A percentile compares a stretch with the other conserved stretches of the same genome.
These are phyloP conservation scores for Apis florea DNA, from an alignment of 1,140 invertebrate species.

Conservation along the genomic window DNA sequence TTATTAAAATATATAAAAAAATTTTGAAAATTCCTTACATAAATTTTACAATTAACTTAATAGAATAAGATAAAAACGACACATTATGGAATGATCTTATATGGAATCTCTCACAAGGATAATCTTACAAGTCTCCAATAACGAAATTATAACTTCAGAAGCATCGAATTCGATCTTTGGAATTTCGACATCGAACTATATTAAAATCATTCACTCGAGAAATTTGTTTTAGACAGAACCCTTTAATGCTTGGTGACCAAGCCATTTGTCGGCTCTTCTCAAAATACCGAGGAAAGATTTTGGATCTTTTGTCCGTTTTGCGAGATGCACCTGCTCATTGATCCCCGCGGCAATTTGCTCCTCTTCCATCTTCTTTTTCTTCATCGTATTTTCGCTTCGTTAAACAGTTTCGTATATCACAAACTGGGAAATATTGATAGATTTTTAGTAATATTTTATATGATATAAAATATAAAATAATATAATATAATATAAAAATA, in stretches of 20 bases:
- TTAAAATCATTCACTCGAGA: slow-evolving; percentile 37
- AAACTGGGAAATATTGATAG: neutral
- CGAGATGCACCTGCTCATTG: slow-evolving; percentile 60
- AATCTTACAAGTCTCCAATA: neutral
- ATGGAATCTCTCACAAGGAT: neutral
- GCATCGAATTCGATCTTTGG: slow-evolving; percentile 42
- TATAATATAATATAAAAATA: too few species aligned
- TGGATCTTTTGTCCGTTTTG: slow-evolving; percentile 55
- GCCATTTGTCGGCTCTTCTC: neutral
- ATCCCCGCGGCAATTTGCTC: slow-evolving; percentile 35
- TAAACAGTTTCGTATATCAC: neutral
- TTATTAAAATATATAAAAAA: too few species aligned
- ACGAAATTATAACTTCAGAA: neutral
- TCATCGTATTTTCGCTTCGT: neutral
- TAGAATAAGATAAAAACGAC: neutral
- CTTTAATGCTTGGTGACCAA: slow-evolving; percentile 18
- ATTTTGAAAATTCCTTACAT: too few species aligned
- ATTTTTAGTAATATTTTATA: too few species aligned
- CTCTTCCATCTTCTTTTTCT: slow-evolving; percentile 1
- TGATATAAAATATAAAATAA: too few species aligned
- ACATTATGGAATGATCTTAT: neutral
- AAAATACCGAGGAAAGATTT: slow-evolving; percentile 48
- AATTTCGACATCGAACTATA: neutral
- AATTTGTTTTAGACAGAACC: slow-evolving; percentile 12
- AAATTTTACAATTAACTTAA: too few species aligned